Evolutionary conservation across 2,888 invertebrate species (phyloP).

Genomic region (Poecilus cupreus): DNA sequence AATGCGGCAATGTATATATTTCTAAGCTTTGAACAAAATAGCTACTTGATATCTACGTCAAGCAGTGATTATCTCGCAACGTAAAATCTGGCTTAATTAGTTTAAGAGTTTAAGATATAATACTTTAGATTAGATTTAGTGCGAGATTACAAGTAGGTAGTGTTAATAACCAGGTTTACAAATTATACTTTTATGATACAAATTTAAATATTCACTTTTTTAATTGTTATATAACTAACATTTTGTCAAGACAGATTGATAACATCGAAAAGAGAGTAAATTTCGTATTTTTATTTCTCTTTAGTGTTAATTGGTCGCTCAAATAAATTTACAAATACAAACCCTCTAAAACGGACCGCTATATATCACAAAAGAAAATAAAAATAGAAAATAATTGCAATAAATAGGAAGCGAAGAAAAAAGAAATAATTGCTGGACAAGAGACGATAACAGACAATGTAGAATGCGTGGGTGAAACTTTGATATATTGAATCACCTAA

Average conservation of each 20-base stretch:
- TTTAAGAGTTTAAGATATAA: slow-evolving; percentile 18
- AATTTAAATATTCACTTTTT: slow-evolving; percentile 20
- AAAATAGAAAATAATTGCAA: too few species aligned
- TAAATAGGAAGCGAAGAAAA: too few species aligned
- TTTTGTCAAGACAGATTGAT: slow-evolving; percentile 21
- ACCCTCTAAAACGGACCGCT: too few species aligned
- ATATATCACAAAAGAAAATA: too few species aligned
- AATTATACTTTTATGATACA: slow-evolving; percentile 1
- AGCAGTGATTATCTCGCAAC: neutral
- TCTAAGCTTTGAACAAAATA: neutral
- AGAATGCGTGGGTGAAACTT: too few species aligned
- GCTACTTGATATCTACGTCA: neutral
- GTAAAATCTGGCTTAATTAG: slow-evolving; percentile 19
- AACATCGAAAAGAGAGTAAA: neutral
- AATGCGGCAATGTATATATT: neutral
- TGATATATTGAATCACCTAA: too few species aligned
- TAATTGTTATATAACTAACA: neutral
- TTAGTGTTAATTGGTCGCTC: too few species aligned
- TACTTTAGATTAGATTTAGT: slow-evolving; percentile 26
- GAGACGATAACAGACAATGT: too few species aligned
- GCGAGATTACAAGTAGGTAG: slow-evolving; percentile 8
- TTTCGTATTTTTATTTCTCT: too few species aligned
- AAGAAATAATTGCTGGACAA: too few species aligned
- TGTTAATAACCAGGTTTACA: slow-evolving; percentile 27
- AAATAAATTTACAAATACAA: too few species aligned